Base-by-base conservation (phyloP, 2,113 vertebrate species). In the Sylvilagus bachmani region DNA sequence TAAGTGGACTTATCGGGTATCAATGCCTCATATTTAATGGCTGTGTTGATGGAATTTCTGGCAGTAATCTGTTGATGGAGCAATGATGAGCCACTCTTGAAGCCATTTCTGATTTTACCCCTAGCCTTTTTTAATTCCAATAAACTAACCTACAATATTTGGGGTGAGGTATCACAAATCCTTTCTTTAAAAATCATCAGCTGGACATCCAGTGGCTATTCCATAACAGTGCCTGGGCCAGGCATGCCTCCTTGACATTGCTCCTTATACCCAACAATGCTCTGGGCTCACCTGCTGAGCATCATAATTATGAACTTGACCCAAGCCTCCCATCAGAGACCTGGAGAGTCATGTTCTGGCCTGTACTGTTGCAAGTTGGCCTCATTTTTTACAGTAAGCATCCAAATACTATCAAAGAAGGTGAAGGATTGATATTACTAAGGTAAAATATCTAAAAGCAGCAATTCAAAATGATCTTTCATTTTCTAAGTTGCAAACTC, bases 401-500 rank as follows among this genome's bases (percentile, higher is more conserved):
- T 92, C 21, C 78, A 85, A 78, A 86, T 80, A 81, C 31, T 33
- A 80, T 75, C 29, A 49, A 73, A 90, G 58, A 33, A 64, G 24
- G 36, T 61, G 77, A 84, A 36, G 55, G 25, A 66, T 70, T 61
- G 33, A 53, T 91, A 82, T 4, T 87, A 87, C 33, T n/a, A 74
- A 80, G 36, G 61, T 49, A 90, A 71, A 85, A 93, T 25, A 29
- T 73, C 77, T 88, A 81, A 79, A 92, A 81, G 21, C 6, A 88
- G 16, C 11, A 85, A 84, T 87, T 81, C 55, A 70, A 87, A 93
- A 75, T 38, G 10, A 66, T 51, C 29, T 92, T 95, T 79, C 38
- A 82, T 88, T 96, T 95, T 92, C 38, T 51, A 85, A 86, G 58
- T 93, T 92, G 25, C 80, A 90, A 93, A 75, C 55, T 67, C 73